These are phyloP conservation scores for Caenorhabditis wallacei DNA, from an alignment of 2,888 invertebrate genomes.

Conservation along the genomic window DNA sequence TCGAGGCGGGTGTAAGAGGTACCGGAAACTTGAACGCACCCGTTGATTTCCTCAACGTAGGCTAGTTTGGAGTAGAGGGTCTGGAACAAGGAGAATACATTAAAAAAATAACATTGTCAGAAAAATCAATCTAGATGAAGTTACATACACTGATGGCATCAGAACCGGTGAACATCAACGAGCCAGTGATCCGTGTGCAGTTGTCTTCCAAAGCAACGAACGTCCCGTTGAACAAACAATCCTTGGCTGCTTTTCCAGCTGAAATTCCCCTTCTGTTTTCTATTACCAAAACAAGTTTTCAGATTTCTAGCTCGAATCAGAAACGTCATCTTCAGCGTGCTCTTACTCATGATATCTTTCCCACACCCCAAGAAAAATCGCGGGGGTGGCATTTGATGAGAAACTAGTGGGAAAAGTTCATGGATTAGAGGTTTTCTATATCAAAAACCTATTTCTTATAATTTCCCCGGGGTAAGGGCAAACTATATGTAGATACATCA, in stretches of 20 bases:
- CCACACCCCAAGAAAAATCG: not conserved
- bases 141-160: slow-evolving; percentile 41
- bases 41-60: slow-evolving; percentile 53
- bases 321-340: slow-evolving; percentile 6
- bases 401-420: not conserved
- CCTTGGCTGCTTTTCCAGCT: slow-evolving; percentile 57
- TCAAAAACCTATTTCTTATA: too few relatives aligned
- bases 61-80: slow-evolving; percentile 55
- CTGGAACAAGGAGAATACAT: slow-evolving; percentile 19
- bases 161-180: slow-evolving; percentile 15
- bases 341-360: not conserved
- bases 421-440: not conserved
- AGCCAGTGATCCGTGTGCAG: slow-evolving; percentile 54
- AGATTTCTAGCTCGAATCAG: not conserved
- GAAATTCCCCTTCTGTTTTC: slow-evolving; percentile 16
- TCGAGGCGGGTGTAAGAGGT: slow-evolving; percentile 50
- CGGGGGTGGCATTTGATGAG: not conserved
- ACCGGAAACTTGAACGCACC: slow-evolving; percentile 55
- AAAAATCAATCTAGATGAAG: not conserved
- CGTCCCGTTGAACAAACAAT: slow-evolving; percentile 62
- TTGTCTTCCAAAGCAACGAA: slow-evolving; percentile 43
- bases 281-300: too few relatives aligned
- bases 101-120: too few relatives aligned
- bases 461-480: too few relatives aligned
- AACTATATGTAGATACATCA: too few relatives aligned